Evolutionary conservation across 2,113 vertebrate species (phyloP).

Genomic region (Ceyx margarethae): DNA sequence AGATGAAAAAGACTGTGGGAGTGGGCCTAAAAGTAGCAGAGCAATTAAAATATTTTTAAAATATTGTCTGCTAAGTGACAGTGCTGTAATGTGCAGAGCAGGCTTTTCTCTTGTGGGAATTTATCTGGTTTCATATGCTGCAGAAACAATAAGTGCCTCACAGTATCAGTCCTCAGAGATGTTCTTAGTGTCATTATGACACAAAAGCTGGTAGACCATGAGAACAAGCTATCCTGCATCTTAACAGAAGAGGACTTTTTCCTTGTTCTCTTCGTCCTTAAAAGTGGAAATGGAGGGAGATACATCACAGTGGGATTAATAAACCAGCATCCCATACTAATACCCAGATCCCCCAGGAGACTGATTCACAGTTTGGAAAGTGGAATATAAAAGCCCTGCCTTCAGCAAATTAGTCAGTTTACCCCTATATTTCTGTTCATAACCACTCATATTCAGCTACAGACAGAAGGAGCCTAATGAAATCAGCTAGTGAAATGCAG

Average conservation of each 20-base stretch:
- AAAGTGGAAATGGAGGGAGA: neutral
- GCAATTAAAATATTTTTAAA: neutral
- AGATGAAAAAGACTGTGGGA: neutral
- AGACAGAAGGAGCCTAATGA: neutral
- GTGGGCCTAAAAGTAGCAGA: neutral
- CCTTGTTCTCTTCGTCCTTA: neutral
- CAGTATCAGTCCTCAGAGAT: neutral
- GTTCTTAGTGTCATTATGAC: neutral
- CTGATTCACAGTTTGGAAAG: neutral
- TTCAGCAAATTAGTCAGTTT: neutral
- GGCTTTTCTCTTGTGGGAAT: neutral
- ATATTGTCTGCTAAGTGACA: neutral
- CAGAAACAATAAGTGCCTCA: neutral
- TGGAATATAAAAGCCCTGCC: neutral
- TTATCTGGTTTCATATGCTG: neutral
- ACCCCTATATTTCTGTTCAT: neutral
- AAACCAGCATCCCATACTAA: neutral
- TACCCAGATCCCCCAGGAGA: neutral
- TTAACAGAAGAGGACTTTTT: neutral
- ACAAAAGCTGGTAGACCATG: neutral
- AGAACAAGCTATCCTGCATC: neutral
- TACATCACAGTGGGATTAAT: accelerated
- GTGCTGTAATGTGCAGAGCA: neutral
- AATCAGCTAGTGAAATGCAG: neutral
- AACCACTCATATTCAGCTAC: accelerated